A percentile compares a stretch with the other conserved stretches of the same genome.
Conservation (phyloP, 2,797 vertebrate species). For the Chloroceryle inda region DNA sequence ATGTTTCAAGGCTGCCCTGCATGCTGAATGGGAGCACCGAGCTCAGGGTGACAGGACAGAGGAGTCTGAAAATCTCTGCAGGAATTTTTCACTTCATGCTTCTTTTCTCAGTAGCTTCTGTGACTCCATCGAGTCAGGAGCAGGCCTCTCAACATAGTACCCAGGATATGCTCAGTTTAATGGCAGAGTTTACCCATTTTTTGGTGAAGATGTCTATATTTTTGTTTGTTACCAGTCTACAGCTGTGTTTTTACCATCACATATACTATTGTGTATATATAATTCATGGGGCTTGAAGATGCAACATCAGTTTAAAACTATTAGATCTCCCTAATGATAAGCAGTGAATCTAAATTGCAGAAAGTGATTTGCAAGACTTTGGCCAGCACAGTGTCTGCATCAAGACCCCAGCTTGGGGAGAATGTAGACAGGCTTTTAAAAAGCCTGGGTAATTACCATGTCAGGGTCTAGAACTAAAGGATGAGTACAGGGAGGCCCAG, state of each 20-base stretch:
- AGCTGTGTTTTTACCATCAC: background rate
- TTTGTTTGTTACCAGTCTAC: background rate
- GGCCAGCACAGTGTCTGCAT: background rate
- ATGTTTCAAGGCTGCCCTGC: background rate
- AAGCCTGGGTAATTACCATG: background rate
- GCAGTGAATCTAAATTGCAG: background rate
- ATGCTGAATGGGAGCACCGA: background rate
- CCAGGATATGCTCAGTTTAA: background rate
- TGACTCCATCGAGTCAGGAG: background rate
- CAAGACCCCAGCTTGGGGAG: background rate
- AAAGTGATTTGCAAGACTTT: background rate
- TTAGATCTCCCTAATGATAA: background rate
- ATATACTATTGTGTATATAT: background rate
- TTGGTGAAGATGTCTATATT: background rate
- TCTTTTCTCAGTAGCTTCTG: background rate
- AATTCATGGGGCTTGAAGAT: background rate
- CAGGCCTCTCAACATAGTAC: background rate
- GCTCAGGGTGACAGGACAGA: background rate
- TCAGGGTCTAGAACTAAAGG: background rate
- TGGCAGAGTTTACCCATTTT: background rate
- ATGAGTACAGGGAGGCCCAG: background rate
- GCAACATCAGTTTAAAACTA: background rate
- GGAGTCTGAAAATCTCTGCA: background rate
- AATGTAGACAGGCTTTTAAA: slow-evolving; percentile 34
- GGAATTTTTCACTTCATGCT: background rate